Evolutionary conservation across 2,888 invertebrate genomes (phyloP), one percentile per base, ranked within the genome.

Genomic region (Scaptomyza flava): DNA sequence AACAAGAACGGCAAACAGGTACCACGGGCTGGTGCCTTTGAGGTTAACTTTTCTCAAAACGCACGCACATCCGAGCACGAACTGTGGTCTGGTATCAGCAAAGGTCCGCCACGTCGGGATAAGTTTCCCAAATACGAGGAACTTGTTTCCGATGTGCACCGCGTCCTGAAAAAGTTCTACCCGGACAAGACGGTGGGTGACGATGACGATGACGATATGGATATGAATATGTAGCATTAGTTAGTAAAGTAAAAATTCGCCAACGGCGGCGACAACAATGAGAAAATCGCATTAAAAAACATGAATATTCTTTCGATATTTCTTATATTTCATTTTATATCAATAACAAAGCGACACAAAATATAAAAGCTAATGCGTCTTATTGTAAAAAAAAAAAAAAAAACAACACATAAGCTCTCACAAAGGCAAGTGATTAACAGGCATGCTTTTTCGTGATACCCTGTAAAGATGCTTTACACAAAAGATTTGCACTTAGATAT

Each of bases 61-160:
- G 91, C 91, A 0, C 86, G 89, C 50, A 90, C 91, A 9, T 89
- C 90, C 2, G 46, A 73, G 23, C 76, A 87, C 11, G 23, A 68
- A 4, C 7, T 90, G 14, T 90, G 90, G 90, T 82, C 82, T 14
- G 91, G 91, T 4, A 14, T 91, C 8, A 75, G 76, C 0, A 76
- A 68, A 17, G 91, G 91, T 3, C 91, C 91, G 2, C 91, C 91
- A 2, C 75, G 91, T 2, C 81, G 89, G 4, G 91, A 91, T 54
- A 91, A 91, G 72, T 91, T 91, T 68, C 91, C 91, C 0, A 17
- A 31, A 3, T 91, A 69, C 48, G 85, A 85, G 7, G 7, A 48
- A 0, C 58, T 91, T 0, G 52, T 91, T 11, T 87, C 89, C 6
- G 87, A 89, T 36, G 80, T 91, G 11, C 72, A 79, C 7, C 76